These are phyloP conservation scores for Cylas formicarius DNA, from an alignment of 1,140 invertebrate species.

Conservation along the genomic window DNA sequence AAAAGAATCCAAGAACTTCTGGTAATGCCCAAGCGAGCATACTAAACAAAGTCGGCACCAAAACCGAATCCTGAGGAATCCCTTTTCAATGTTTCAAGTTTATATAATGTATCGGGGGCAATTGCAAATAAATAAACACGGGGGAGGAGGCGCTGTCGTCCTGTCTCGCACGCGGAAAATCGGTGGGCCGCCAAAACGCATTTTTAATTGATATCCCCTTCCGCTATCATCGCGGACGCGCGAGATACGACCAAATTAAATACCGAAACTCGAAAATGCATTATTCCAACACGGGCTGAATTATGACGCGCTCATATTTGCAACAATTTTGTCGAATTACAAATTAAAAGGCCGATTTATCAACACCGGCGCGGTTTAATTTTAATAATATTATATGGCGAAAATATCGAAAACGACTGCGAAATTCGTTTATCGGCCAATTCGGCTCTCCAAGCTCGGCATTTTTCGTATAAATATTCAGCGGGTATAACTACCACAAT, in stretches of 20 bases:
- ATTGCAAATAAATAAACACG: no score
- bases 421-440: neutral
- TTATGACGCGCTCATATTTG: constrained; percentile 3
- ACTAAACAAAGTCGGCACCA: no score
- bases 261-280: constrained; percentile 1
- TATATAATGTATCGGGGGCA: no score
- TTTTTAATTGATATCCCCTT: constrained; percentile 1
- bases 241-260: constrained; percentile 11
- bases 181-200: constrained; percentile 2
- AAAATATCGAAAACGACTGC: neutral
- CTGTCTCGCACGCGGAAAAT: neutral
- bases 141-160: neutral
- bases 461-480: no score
- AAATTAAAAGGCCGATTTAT: constrained; percentile 12
- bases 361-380: constrained; percentile 10
- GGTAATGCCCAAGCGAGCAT: no score
- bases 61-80: no score
- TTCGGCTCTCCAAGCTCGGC: no score
- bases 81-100: no score
- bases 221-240: neutral
- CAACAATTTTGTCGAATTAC: constrained; percentile 14
- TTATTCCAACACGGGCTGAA: constrained; percentile 9
- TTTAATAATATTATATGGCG: constrained; percentile 5
- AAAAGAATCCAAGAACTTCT: no score
- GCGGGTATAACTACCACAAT: no score